Base-by-base conservation (phyloP, 2,888 invertebrate species). In the Drosophila stalkeri region DNA sequence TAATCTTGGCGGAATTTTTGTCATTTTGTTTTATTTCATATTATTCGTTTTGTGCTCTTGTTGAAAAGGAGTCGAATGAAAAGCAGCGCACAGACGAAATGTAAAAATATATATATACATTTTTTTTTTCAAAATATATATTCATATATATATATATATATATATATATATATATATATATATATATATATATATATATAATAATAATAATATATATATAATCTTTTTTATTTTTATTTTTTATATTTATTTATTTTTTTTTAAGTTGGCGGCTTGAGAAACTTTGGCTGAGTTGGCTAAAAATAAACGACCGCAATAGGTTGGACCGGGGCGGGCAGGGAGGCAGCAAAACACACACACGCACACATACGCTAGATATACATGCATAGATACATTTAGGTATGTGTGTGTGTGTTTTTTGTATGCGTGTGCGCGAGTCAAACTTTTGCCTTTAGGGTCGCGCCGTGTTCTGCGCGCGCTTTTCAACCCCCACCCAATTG, bases 251-350 rank as follows among this genome's bases (percentile, higher is more conserved):
- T 44, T 59, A 18, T 57, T 43, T 52, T 51, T 31, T 80, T 90
- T 86, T 76, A 90, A 90, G 89, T 89, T 85, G 82, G 85, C 77
- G 85, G 83, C 86, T 86, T 82, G 83, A 90, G 84, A 86, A 88
- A 90, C 90, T 79, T 75, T 79, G 66, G 57, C 86, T 87, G 89
- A 88, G 86, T 82, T 88, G 86, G 86, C 86, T 90, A 86, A 85
- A 90, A 86, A 86, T 90, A 86, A 90, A 90, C 72, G 74, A 55
- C 75, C 77, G 81, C 85, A 79, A 86, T 89, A 79, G 90, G 79
- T 79, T 72, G 41, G 39, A 18, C 18, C n/a, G 39, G 33, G 14
- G n/a, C 35, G 20, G 5, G 52, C 31, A 33, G 31, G 16, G 37
- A 59, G 27, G 27, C 74, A 73, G 65, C 56, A 71, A 62, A 60